These are phyloP conservation scores for Pharmacophagus antenor DNA, from an alignment of 2,888 invertebrate genomes.

Conservation along the genomic window DNA sequence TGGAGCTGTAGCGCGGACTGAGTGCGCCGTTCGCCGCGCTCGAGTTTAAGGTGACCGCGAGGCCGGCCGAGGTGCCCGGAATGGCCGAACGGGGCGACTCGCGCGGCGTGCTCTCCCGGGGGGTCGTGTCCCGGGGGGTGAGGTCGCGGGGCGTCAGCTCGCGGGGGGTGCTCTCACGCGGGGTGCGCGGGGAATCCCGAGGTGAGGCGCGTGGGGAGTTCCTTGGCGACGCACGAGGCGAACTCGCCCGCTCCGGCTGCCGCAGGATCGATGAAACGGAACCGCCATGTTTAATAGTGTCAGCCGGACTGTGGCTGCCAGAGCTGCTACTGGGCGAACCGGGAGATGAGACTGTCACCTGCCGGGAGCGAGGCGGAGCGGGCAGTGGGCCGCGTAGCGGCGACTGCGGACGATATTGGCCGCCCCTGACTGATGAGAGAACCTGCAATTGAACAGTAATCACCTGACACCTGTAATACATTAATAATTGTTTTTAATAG, in stretches of 20 bases:
- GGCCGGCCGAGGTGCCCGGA: conserved; percentile 82
- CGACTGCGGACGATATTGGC: conserved; percentile 87
- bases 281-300: conserved; percentile 84
- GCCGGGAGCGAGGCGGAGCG: conserved; percentile 75
- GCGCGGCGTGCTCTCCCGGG: conserved; percentile 51
- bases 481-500: too few relatives aligned
- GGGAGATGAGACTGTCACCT: conserved; percentile 84
- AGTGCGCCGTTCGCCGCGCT: conserved; percentile 40
- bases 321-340: conserved; percentile 94
- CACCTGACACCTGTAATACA: too few relatives aligned
- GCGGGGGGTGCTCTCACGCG: conserved; percentile 42
- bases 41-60: conserved; percentile 82
- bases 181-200: conserved; percentile 57
- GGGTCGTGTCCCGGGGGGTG: conserved; percentile 49
- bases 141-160: conserved; percentile 38
- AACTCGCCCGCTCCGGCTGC: conserved; percentile 64
- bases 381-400: conserved; percentile 83
- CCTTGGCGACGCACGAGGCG: conserved; percentile 68
- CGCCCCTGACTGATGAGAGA: conserved; percentile 87
- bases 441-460: conserved; percentile 61
- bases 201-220: conserved; percentile 66
- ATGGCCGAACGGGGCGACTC: conserved; percentile 67
- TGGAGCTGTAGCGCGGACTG: conserved; percentile 72
- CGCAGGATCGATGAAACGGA: conserved; percentile 73
- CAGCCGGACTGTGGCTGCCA: conserved; percentile 90